Conservation (phyloP, 2,113 vertebrate species). For the Cariama cristata region DNA sequence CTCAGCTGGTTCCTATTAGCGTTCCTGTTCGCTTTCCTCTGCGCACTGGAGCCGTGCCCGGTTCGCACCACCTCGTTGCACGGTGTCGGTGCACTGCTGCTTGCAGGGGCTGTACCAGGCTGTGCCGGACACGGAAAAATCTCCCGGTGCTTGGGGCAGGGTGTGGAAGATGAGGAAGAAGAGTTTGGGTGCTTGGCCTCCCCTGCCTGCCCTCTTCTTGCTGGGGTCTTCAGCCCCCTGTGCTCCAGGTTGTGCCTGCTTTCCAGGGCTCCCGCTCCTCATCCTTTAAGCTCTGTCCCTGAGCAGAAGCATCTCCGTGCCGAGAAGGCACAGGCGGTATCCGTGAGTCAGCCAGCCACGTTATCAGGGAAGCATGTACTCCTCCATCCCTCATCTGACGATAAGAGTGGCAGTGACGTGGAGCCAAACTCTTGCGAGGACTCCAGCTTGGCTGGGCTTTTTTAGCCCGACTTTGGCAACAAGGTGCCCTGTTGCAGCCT, state of each 20-base stretch:
- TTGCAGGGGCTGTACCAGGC: neutral
- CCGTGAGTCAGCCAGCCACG: neutral
- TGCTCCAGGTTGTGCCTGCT: fast-evolving
- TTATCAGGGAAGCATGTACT: neutral
- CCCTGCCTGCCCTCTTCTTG: neutral
- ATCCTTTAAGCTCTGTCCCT: neutral
- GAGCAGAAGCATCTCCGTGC: neutral
- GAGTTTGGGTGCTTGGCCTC: neutral
- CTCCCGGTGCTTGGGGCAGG: neutral
- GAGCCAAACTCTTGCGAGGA: fast-evolving
- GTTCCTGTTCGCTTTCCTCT: neutral
- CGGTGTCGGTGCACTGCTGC: neutral
- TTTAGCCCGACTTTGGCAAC: neutral
- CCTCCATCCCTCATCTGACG: neutral
- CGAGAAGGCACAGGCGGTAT: neutral
- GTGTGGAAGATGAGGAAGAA: neutral
- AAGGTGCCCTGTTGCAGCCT: neutral
- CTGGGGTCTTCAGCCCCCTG: neutral
- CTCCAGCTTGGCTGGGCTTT: fast-evolving
- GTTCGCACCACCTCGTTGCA: neutral
- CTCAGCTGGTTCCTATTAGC: neutral
- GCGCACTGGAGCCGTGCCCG: neutral
- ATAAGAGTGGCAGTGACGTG: neutral
- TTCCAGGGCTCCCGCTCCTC: neutral
- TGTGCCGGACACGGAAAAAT: neutral